These are phyloP conservation scores for Tipula vernalis DNA, from an alignment of 2,888 invertebrate species.

Conservation along the genomic window DNA sequence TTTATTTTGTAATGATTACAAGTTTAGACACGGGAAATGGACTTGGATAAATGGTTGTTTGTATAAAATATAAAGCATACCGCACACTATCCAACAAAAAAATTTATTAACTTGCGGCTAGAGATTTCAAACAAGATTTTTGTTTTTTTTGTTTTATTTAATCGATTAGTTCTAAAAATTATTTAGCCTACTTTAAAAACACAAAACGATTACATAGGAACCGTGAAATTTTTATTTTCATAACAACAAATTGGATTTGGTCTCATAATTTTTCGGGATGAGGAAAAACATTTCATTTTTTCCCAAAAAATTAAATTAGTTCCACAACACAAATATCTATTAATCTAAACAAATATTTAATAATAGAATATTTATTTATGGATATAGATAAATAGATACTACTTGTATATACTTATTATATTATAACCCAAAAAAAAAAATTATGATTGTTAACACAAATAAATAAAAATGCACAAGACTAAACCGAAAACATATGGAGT, in stretches of 20 bases:
- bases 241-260: neutral
- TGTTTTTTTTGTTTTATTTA: neutral
- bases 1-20: neutral
- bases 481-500: neutral
- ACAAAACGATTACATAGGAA: neutral
- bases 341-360: neutral
- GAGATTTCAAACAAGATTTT: neutral
- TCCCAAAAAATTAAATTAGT: neutral
- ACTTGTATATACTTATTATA: neutral
- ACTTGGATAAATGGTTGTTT: neutral
- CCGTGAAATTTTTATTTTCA: neutral
- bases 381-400: neutral
- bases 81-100: neutral
- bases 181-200: neutral
- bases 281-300: neutral
- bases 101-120: neutral
- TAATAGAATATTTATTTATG: neutral
- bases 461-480: neutral
- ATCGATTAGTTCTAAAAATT: neutral
- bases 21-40: neutral
- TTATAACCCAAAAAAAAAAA: neutral
- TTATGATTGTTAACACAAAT: neutral
- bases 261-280: neutral
- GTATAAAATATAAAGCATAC: neutral
- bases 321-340: neutral